Conservation (phyloP, 2,797 vertebrate species). For the Catamblyrhynchus diadema region DNA sequence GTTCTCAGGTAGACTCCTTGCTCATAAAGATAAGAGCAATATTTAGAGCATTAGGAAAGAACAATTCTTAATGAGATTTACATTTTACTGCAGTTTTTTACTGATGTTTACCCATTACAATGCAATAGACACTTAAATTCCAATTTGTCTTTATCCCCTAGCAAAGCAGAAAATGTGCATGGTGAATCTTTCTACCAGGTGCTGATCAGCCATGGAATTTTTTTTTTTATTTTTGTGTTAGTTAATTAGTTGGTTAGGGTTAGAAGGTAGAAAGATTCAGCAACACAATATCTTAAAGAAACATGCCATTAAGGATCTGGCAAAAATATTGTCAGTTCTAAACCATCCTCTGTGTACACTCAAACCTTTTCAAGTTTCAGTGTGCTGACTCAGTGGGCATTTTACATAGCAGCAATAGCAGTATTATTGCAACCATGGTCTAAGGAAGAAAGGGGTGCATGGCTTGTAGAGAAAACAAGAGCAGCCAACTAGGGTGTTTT, state of each 20-base stretch:
- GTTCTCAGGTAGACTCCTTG: not conserved
- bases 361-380: not conserved
- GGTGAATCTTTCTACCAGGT: not conserved
- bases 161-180: not conserved
- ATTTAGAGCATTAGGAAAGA: not conserved
- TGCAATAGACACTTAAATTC: not conserved
- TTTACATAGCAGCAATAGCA: not conserved
- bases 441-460: not conserved
- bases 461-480: not conserved
- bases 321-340: not conserved
- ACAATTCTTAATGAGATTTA: not conserved
- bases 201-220: not conserved
- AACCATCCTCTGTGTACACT: not conserved
- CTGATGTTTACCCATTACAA: not conserved
- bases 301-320: conserved; percentile 21
- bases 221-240: too few species aligned
- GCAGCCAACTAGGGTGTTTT: not conserved
- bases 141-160: conserved; percentile 9
- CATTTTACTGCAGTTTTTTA: not conserved
- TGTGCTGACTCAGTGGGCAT: not conserved
- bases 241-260: not conserved
- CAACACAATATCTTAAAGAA: not conserved
- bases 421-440: not conserved
- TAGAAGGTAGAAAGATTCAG: not conserved
- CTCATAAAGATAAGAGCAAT: not conserved